Evolutionary conservation across 2,888 invertebrate genomes (phyloP), one percentile per base, ranked within the genome.

Genomic region (Mamestra brassicae): DNA sequence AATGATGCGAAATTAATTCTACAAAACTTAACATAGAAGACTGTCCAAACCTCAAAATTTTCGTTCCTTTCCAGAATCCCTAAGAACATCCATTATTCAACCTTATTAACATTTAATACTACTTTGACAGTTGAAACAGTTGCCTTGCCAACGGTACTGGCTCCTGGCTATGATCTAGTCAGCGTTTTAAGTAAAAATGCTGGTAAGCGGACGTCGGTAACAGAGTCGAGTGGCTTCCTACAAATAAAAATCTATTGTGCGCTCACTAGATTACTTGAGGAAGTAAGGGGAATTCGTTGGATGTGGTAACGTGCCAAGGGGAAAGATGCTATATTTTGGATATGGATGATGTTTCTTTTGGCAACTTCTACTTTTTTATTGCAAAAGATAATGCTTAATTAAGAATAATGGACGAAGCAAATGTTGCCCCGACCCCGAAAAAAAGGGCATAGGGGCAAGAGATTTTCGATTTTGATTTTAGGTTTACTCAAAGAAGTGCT

Each of bases 181-280:
- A 91, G 88, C 86, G n/a, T 70, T 90, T 90, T 89, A 88, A 90
- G 90, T 91, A 89, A 88, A 92, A 89, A 90, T 79, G 78, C 86
- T 87, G 85, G 91, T 86, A 91, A 93, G 90, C 89, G 91, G 88
- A 91, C 90, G 93, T 93, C 91, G 91, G 90, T 91, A 88, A 92
- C 92, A 62, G 80, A 90, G 90, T 89, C 86, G 90, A 94, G 93
- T 92, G 91, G 92, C 90, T 92, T 90, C 92, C 91, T 91, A 92
- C 91, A 92, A 93, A 93, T 94, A 94, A 94, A 94, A 95, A 93
- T 92, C 93, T 93, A 94, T 95, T 95, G 93, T 94, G 90, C 87
- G 89, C 88, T 86, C 82, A 83, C 77, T 77, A 88, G 87, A 81
- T 84, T 85, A 89, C 85, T 86, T 87, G 81, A 74, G 34, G 65